These are phyloP conservation scores for Mus spicilegus DNA, from an alignment of 2,113 vertebrate species.

Conservation along the genomic window DNA sequence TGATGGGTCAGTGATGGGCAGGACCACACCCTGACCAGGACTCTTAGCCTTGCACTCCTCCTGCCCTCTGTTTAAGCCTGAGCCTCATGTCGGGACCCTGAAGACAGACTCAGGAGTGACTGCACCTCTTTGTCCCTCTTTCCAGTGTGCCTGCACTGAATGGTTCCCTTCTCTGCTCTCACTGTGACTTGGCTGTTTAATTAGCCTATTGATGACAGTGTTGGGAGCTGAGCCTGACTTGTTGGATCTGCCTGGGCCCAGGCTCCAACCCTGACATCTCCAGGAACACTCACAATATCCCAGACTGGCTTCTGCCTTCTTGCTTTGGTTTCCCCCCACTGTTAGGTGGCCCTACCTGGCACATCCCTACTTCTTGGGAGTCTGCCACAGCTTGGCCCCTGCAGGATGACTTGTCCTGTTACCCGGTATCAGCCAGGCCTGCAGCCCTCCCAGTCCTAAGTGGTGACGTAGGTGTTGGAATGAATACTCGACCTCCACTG, in stretches of 20 bases:
- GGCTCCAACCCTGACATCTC: neutral
- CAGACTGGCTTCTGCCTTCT: neutral
- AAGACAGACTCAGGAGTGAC: neutral
- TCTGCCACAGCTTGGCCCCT: neutral
- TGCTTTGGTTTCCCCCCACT: neutral
- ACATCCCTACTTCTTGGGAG: no score
- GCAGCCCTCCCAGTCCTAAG: neutral
- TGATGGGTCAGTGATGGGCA: neutral
- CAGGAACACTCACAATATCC: neutral
- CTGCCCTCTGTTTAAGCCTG: neutral
- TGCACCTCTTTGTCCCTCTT: neutral
- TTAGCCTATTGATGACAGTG: neutral
- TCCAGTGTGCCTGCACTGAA: neutral
- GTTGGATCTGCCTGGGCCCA: neutral
- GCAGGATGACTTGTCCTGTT: neutral
- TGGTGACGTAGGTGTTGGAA: constrained; percentile 64
- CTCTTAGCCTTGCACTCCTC: neutral
- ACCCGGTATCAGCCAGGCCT: neutral
- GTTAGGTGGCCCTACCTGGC: neutral
- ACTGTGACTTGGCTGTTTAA: neutral
- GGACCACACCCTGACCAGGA: neutral
- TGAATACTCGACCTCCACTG: constrained; percentile 2
- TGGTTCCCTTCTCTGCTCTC: neutral
- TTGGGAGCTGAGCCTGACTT: neutral
- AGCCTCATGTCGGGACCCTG: neutral